Percentiles rank a stretch among this genome's conserved stretches.
Conservation (phyloP, 1,140 invertebrate species). For the Drosophila pruinosa region DNA sequence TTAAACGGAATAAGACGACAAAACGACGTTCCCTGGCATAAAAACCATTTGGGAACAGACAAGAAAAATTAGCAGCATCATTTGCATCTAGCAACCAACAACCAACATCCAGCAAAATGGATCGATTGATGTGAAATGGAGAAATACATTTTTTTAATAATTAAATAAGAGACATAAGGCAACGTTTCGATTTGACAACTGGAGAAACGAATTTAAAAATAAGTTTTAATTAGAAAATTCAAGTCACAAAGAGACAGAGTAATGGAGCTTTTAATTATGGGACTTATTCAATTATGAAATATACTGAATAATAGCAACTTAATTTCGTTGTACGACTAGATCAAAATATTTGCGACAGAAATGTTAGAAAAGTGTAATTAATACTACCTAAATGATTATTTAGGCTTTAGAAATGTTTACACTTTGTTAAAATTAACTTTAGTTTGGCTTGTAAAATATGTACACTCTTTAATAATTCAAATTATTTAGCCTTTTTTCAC, state of each 20-base stretch:
- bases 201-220: neutral
- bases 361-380: too few species aligned
- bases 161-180: neutral
- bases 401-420: too few species aligned
- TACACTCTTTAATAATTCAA: neutral
- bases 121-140: conserved; percentile 8
- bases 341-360: too few species aligned
- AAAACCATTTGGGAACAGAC: conserved; percentile 48
- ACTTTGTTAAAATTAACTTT: neutral
- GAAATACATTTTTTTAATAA: conserved; percentile 15
- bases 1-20: conserved; percentile 53
- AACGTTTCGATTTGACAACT: neutral
- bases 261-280: neutral
- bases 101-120: neutral
- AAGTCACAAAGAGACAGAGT: neutral
- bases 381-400: too few species aligned
- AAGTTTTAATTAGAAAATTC: neutral
- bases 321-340: too few species aligned
- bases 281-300: neutral
- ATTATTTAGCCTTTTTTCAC: neutral
- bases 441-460: too few species aligned
- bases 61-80: conserved; percentile 59
- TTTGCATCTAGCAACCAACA: conserved; percentile 39
- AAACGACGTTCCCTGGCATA: neutral
- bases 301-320: too few species aligned